Evolutionary conservation across 2,797 vertebrate species (phyloP).

Genomic region (Rhinophrynus dorsalis): DNA sequence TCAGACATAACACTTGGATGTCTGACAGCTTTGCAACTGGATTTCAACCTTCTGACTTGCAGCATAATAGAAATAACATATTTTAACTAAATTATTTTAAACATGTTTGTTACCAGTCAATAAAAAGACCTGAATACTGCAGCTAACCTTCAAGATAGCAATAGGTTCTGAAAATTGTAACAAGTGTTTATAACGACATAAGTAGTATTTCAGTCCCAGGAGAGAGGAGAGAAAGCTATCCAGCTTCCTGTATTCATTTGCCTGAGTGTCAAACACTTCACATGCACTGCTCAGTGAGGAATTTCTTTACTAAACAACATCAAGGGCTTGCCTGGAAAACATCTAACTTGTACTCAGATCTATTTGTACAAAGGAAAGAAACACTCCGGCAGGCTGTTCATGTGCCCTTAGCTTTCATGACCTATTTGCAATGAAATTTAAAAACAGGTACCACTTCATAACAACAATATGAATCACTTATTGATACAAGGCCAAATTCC

Average conservation of each 20-base stretch:
- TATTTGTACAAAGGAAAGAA: neutral
- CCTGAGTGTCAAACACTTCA: neutral
- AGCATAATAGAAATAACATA: too few species aligned
- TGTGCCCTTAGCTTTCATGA: neutral
- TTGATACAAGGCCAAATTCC: neutral
- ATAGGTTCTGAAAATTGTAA: neutral
- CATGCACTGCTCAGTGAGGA: conserved; percentile 1
- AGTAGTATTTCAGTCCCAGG: conserved; percentile 13
- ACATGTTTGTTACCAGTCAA: neutral
- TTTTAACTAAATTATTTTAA: too few species aligned
- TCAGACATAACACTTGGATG: too few species aligned
- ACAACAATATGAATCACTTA: conserved; percentile 10
- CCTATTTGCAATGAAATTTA: neutral
- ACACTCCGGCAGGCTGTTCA: neutral
- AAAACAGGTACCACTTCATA: neutral
- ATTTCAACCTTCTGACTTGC: too few species aligned
- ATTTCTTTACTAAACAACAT: neutral
- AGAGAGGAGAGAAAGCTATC: neutral
- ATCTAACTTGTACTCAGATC: neutral
- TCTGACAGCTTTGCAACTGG: too few species aligned
- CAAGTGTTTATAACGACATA: neutral
- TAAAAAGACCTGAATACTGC: neutral
- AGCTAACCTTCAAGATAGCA: neutral
- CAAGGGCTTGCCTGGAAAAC: conserved; percentile 4
- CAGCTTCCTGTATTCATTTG: conserved; percentile 13